A percentile compares a stretch with the other conserved stretches of the same genome.
phyloP scores from a whole-genome alignment of 2,113 vertebrate species.

The Camarhynchus parvulus region DNA sequence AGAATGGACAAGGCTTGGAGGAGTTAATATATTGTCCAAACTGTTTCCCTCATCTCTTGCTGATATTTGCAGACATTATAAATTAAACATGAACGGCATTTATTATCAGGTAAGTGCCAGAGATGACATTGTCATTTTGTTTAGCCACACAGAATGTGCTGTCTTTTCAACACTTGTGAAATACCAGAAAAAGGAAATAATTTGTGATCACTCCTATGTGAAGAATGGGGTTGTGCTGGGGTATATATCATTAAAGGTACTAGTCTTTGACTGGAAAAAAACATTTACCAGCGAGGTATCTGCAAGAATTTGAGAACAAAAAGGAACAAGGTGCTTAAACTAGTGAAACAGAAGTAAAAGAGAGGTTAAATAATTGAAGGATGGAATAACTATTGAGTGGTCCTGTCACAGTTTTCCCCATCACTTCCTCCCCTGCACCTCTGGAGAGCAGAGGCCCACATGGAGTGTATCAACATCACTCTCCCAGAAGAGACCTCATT shows the following conservation, averaged over 20 bases:
- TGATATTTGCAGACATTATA: background rate
- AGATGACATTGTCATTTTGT: conserved; percentile 8
- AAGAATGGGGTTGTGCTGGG: background rate
- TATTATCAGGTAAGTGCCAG: background rate
- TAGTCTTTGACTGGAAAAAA: background rate
- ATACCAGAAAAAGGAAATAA: background rate
- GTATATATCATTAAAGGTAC: background rate
- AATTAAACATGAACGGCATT: conserved; percentile 7
- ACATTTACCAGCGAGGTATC: background rate
- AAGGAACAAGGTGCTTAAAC: background rate
- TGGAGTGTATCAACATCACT: no score
- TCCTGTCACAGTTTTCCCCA: background rate
- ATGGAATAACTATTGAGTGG: background rate
- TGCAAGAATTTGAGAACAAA: background rate
- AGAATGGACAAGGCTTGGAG: background rate
- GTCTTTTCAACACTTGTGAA: conserved; percentile 1
- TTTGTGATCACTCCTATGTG: background rate
- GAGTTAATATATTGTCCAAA: background rate
- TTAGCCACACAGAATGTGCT: background rate
- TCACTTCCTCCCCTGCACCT: background rate
- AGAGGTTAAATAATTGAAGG: background rate
- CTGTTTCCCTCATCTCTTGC: background rate
- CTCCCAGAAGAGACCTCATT: background rate
- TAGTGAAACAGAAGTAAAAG: background rate
- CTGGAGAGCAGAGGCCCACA: fast-evolving